Conservation (phyloP, 2,797 vertebrate species). For the Labeo calbasu region DNA sequence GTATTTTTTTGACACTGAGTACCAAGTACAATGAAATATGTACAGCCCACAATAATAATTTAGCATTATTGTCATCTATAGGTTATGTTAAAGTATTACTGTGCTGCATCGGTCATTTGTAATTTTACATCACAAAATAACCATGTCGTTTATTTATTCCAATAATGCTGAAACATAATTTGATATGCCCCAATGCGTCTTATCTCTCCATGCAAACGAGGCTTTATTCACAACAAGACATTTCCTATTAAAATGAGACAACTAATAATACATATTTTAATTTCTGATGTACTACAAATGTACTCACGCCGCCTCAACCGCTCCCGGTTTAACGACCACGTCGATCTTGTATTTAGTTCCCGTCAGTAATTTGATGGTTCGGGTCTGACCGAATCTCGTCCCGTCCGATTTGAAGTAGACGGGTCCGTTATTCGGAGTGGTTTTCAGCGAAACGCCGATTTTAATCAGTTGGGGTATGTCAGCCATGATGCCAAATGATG, state of each 20-base stretch:
- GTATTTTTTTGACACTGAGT: too few species aligned
- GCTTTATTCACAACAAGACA: not conserved
- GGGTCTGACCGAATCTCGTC: constrained; percentile 92
- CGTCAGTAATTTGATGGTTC: constrained; percentile 95
- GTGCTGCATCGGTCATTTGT: not conserved
- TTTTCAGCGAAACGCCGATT: constrained; percentile 90
- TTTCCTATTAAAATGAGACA: not conserved
- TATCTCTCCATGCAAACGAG: not conserved
- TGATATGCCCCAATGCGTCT: not conserved
- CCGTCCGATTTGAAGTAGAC: constrained; percentile 96
- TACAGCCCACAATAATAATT: not conserved
- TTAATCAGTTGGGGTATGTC: constrained; percentile 87
- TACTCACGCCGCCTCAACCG: constrained; percentile 90
- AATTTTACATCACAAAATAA: not conserved
- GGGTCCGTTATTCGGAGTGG: constrained; percentile 89
- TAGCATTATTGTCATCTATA: too few species aligned
- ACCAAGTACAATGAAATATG: not conserved
- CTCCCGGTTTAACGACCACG: constrained; percentile 89
- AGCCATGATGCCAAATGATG: constrained; percentile 76
- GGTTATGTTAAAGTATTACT: not conserved
- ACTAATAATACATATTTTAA: not conserved
- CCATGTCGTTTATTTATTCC: not conserved
- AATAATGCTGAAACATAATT: not conserved
- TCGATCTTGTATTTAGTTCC: constrained; percentile 94
- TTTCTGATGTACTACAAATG: not conserved